Conservation (phyloP, 2,797 vertebrate species). For the Periparus ater region DNA sequence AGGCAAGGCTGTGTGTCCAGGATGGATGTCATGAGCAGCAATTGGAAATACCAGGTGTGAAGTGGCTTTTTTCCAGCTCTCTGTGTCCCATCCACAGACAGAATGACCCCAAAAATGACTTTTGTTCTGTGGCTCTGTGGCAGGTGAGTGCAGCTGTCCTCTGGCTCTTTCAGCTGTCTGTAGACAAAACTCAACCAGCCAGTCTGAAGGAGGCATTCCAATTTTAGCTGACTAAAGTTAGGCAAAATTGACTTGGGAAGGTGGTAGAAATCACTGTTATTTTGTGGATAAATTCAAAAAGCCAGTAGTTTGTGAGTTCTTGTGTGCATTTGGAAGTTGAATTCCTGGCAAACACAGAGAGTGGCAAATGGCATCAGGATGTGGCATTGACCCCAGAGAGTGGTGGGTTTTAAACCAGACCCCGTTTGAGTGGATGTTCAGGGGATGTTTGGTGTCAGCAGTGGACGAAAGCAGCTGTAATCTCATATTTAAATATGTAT, state of each 20-base stretch:
- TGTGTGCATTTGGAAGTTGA: neutral
- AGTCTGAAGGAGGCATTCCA: neutral
- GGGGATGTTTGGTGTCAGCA: neutral
- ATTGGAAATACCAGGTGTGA: neutral
- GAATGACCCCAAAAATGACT: neutral
- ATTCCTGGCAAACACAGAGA: neutral
- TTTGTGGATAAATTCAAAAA: neutral
- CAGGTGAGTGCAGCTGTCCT: neutral
- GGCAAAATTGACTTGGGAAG: neutral
- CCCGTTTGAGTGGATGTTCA: neutral
- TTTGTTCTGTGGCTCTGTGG: neutral
- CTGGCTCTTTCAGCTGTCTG: neutral
- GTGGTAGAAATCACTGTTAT: neutral
- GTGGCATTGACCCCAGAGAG: neutral
- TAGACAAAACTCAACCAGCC: neutral
- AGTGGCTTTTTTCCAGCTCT: neutral
- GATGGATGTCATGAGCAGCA: neutral
- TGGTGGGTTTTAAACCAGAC: neutral
- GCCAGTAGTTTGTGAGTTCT: neutral
- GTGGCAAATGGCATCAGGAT: neutral
- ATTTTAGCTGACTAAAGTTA: neutral
- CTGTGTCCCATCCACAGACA: neutral
- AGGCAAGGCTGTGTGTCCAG: neutral
- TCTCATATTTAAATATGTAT: neutral
- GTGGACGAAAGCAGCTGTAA: neutral